Base-by-base conservation (phyloP, 2,797 vertebrate genomes). In the Spinibarbus caldwelli region DNA sequence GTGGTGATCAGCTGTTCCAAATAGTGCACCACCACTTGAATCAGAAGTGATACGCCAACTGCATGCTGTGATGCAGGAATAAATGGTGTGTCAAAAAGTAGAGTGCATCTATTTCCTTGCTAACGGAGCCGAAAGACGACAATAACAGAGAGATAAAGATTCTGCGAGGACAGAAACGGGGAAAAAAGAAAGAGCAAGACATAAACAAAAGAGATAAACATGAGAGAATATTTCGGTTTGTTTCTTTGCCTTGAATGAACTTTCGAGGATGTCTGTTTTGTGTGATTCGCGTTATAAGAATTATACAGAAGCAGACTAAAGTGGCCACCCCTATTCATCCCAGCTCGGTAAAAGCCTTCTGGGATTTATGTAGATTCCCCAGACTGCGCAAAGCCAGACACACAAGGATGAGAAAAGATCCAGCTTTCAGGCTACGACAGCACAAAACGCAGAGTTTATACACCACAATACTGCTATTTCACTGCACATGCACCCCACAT, bases 341-440 rank as follows among this genome's bases (percentile, higher is more conserved):
- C 80, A 71, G 49, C 31, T 71, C 77, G 17, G 66, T 93, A 93
- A 94, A 95, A 93, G 88, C 88, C 84, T 84, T 91, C 88, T 91
- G 88, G 91, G 92, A 92, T 82, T 89, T 91, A 94, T 93, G 90
- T 91, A 91, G 92, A 93, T 93, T 92, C 93, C 83, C 92, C 85
- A 88, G 91, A 82, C 52, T 41, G 26, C 21, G 17, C 68, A 82
- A 29, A 82, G 52, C 68, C 68, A 57, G 64, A 54, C 45, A 52
- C 64, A 80, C 45, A 80, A 70, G 52, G 31, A 82, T 67, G 59
- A 80, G 78, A 67, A 80, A 83, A 66, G 14, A 90, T 91, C 91
- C 91, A 92, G 92, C 92, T 92, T 90, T 92, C 92, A 93, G 93
- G 36, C 36, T 59, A 59, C 0, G 4, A 10, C 29, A 68, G 62